These are phyloP conservation scores for Orthonychiurus folsomi DNA, from an alignment of 2,888 invertebrate genomes.

Conservation along the genomic window DNA sequence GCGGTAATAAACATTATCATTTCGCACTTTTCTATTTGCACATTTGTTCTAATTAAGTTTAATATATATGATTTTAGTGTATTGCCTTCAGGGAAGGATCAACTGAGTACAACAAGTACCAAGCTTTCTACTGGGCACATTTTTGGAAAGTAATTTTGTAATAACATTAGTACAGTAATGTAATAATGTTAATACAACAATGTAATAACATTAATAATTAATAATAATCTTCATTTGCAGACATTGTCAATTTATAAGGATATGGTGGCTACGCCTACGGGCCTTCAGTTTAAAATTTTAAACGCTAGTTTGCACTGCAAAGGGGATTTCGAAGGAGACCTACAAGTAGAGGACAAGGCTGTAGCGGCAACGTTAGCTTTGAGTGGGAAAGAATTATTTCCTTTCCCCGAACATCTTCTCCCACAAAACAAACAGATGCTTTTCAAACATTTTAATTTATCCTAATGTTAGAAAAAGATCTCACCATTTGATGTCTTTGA, in stretches of 20 bases:
- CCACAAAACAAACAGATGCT: not conserved
- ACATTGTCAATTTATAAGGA: constrained; percentile 1
- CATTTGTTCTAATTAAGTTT: not conserved
- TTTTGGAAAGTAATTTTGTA: constrained; percentile 1
- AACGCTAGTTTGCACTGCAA: not conserved
- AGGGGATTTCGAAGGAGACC: constrained; percentile 1
- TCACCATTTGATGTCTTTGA: constrained; percentile 76
- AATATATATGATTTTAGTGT: not conserved
- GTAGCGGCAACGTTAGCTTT: not conserved
- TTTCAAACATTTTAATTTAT: not conserved
- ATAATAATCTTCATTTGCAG: not conserved
- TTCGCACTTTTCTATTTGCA: constrained; percentile 1
- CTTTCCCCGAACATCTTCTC: constrained; percentile 1
- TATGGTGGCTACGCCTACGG: not conserved
- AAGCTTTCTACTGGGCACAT: constrained; percentile 1
- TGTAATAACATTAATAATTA: too few species aligned
- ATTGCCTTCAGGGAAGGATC: not conserved
- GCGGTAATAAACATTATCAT: constrained; percentile 1
- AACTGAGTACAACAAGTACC: not conserved
- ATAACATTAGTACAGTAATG: too few species aligned
- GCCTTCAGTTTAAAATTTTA: constrained; percentile 1
- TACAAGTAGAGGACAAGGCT: constrained; percentile 1
- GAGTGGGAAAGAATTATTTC: not conserved
- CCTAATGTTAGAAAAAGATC: not conserved
- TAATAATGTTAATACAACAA: too few species aligned